These are phyloP conservation scores for Erethizon dorsatum DNA, from an alignment of 2,797 vertebrate genomes.

Conservation along the genomic window DNA sequence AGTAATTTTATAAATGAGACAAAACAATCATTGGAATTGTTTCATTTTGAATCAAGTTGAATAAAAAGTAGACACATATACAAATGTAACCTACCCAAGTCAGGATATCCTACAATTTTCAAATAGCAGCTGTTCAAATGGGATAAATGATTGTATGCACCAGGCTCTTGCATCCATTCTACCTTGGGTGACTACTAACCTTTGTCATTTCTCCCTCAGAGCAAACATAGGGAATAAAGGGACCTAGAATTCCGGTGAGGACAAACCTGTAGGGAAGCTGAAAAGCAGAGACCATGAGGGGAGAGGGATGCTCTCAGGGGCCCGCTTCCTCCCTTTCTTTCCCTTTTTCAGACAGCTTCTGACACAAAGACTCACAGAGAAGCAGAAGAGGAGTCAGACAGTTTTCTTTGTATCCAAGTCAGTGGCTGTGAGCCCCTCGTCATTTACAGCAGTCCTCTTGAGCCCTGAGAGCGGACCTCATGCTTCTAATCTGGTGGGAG, in stretches of 20 bases:
- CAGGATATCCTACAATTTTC: background rate
- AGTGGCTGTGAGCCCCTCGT: slow-evolving; percentile 58
- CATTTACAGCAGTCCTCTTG: slow-evolving; percentile 68
- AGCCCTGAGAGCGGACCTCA: slow-evolving; percentile 70
- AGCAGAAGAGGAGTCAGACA: slow-evolving; percentile 58
- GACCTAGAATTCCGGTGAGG: background rate
- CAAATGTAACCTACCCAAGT: background rate
- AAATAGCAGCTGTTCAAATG: background rate
- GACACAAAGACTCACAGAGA: slow-evolving; percentile 51
- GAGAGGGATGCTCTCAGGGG: background rate
- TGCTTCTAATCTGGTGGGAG: slow-evolving; percentile 37
- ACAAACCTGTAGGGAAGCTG: background rate
- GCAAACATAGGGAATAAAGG: background rate
- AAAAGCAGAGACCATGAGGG: background rate
- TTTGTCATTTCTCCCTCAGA: slow-evolving; percentile 37
- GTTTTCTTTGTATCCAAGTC: slow-evolving; percentile 58
- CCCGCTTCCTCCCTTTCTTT: background rate
- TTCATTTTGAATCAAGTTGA: slow-evolving; percentile 22
- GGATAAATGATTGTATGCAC: background rate
- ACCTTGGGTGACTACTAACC: background rate
- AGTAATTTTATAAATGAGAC: background rate
- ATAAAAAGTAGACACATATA: background rate
- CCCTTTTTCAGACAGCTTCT: background rate
- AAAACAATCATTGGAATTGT: background rate
- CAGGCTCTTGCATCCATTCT: background rate